A percentile compares a stretch with the other conserved stretches of the same genome.
Conservation (phyloP, 1,140 invertebrate species). For the Diabrotica undecimpunctata region DNA sequence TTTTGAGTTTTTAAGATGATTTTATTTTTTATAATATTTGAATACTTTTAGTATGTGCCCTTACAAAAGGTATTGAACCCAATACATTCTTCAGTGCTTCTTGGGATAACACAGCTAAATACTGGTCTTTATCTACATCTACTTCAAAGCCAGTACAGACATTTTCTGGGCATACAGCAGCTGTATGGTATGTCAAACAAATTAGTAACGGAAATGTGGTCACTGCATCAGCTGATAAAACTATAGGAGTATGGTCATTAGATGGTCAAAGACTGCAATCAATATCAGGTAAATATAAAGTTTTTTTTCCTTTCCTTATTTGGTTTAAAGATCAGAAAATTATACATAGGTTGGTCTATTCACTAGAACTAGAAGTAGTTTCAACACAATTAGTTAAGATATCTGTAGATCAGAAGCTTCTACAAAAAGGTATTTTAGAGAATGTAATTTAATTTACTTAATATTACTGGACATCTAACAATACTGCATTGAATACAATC, state of each 20-base stretch:
- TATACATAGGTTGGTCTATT: no score
- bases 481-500: no score
- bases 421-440: no score
- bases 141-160: constrained; percentile 51
- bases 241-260: constrained; percentile 77
- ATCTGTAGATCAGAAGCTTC: no score
- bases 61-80: constrained; percentile 55
- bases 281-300: constrained; percentile 47
- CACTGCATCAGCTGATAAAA: constrained; percentile 89
- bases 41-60: constrained; percentile 60
- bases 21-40: not conserved
- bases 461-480: no score
- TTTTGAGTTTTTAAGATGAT: not conserved
- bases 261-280: constrained; percentile 53
- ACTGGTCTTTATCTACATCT: constrained; percentile 66
- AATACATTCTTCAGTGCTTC: constrained; percentile 73
- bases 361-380: no score
- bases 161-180: constrained; percentile 74
- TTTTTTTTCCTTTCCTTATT: no score
- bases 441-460: no score
- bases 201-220: constrained; percentile 61
- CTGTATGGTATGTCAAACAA: constrained; percentile 83
- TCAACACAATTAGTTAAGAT: no score
- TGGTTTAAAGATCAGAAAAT: no score
- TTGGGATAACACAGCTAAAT: constrained; percentile 83